Base-by-base conservation (phyloP, 2,888 invertebrate species). In the Cylloceria caligata region DNA sequence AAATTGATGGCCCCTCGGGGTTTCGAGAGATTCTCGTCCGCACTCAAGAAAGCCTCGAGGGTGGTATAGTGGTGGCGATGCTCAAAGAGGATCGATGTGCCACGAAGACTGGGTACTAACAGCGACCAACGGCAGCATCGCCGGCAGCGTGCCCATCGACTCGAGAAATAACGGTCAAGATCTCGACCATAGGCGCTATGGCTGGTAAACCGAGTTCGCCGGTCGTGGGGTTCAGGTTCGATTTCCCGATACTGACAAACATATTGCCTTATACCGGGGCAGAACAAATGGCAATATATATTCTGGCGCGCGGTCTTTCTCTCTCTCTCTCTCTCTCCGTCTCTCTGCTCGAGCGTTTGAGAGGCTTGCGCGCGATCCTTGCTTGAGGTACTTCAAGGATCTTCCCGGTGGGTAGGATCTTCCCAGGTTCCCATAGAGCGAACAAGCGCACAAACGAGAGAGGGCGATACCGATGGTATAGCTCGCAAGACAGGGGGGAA, bases 211-310 rank as follows among this genome's bases (percentile, higher is more conserved):
- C 42, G 77, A 83, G 83, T 77, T 81, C 72, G 83, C 80, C 75
- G 84, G 80, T 81, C 78, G 84, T 75, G 85, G 76, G 76, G 81
- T 82, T 84, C 87, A 85, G 88, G 87, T 88, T 90, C 90, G 90
- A 91, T 90, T 90, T 89, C 89, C 89, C 88, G 91, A 90, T 91
- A 90, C 90, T 90, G 90, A 90, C 89, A 90, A 91, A 91, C 90
- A 89, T 90, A 91, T 90, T 85, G 89, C 89, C 89, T 91, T 87
- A 89, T 89, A 89, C 88, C 89, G 88, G 87, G 86, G 86, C 88
- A 86, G 88, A 91, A 91, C 90, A 91, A 91, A 91, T 91, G 90
- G 91, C 90, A 89, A 90, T 91, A 90, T 90, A 91, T 91, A 88
- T 89, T 82, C 82, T 74, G 78, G 79, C 82, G 74, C 82, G 78